A percentile compares a stretch with the other conserved stretches of the same genome.
Evolutionary conservation across 2,797 vertebrate species (phyloP).

Genomic region (Petrocephalus sullivani): DNA sequence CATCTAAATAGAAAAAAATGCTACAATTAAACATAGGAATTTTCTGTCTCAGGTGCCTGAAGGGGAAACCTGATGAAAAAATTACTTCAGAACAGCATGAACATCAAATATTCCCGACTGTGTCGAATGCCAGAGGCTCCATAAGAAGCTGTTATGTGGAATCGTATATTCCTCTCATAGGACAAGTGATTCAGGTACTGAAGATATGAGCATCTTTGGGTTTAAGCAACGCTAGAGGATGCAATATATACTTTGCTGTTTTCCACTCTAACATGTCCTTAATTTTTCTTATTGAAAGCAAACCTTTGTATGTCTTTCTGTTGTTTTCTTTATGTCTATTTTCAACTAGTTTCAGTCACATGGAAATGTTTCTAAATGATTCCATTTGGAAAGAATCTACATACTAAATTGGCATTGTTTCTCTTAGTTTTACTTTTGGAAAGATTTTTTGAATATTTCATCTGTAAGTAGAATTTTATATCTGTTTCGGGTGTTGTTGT

Average conservation of each 20-base stretch:
- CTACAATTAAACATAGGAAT: conserved; percentile 27
- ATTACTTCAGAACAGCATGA: conserved; percentile 23
- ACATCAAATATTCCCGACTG: neutral
- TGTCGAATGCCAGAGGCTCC: neutral
- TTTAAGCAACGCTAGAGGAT: neutral
- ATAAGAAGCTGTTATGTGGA: conserved; percentile 3
- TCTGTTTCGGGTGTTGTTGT: neutral
- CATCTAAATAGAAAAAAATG: conserved; percentile 20
- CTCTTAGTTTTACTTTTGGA: conserved; percentile 15
- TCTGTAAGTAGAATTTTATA: neutral
- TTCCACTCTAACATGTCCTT: neutral
- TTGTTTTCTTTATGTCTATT: neutral
- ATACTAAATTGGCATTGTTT: neutral
- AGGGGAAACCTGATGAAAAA: conserved; percentile 31
- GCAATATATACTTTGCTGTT: conserved; percentile 11
- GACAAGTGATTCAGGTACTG: neutral
- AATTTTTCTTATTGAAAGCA: neutral
- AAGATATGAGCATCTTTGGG: conserved; percentile 15
- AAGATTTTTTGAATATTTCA: conserved; percentile 10
- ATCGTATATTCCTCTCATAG: neutral
- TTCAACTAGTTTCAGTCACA: neutral
- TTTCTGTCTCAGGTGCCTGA: conserved; percentile 24
- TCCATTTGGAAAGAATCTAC: conserved; percentile 3
- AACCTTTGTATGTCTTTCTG: neutral
- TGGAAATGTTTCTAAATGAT: neutral